These are phyloP conservation scores for Dendrocopos noguchii DNA, from an alignment of 2,113 vertebrate species.

Conservation along the genomic window DNA sequence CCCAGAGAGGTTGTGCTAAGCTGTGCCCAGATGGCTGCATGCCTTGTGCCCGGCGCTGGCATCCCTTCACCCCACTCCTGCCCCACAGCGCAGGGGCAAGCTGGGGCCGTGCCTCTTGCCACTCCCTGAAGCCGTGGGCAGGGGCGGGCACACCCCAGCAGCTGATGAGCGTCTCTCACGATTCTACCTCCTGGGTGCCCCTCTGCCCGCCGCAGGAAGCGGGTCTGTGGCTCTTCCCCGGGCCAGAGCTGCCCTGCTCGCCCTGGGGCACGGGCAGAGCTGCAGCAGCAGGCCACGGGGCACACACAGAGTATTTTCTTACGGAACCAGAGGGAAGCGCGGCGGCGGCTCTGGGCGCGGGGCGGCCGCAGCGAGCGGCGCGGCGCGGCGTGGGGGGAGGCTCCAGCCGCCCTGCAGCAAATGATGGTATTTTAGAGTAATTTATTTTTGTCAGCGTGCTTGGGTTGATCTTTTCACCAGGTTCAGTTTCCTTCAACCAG, in stretches of 20 bases:
- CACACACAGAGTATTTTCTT: background rate
- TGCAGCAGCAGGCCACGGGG: background rate
- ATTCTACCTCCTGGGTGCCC: constrained; percentile 76
- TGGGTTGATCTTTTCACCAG: constrained; percentile 49
- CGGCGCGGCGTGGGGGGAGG: no score
- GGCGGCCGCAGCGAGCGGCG: background rate
- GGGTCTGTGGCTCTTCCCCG: background rate
- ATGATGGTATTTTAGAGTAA: constrained; percentile 73
- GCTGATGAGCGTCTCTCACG: constrained; percentile 5
- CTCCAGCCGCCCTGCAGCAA: constrained; percentile 48
- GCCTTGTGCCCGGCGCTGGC: background rate
- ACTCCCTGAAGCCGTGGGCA: background rate
- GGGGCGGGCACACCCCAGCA: background rate
- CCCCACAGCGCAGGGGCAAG: accelerated
- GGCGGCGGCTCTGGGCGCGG: background rate
- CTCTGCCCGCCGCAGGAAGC: background rate
- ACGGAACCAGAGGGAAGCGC: background rate
- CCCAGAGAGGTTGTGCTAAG: no score
- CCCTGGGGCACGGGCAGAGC: background rate
- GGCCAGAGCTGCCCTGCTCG: background rate
- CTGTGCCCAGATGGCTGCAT: background rate
- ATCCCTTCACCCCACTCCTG: background rate
- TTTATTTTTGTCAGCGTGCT: constrained; percentile 67
- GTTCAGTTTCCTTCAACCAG: constrained; percentile 35
- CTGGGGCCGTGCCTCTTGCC: background rate